These are phyloP conservation scores for Pyrrhia umbra DNA, from an alignment of 2,888 invertebrate species.

Conservation along the genomic window DNA sequence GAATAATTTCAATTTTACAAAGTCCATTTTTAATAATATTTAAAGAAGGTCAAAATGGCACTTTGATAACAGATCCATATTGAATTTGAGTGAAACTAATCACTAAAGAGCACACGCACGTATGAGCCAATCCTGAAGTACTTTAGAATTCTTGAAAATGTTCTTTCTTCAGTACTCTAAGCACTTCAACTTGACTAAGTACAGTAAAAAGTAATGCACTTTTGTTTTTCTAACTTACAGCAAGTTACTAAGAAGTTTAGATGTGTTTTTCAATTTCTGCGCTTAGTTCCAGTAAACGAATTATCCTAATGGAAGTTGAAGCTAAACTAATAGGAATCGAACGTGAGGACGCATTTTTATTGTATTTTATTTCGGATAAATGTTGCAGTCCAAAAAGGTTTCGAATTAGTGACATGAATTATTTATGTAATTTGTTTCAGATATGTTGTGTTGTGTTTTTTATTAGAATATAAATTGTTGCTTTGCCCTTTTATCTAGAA, in stretches of 20 bases:
- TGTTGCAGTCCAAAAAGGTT: not conserved
- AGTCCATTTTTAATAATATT: too few relatives aligned
- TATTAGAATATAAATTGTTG: too few relatives aligned
- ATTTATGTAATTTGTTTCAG: slow-evolving; percentile 12
- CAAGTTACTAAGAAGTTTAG: not conserved
- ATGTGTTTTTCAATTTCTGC: slow-evolving; percentile 35
- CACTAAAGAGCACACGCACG: too few relatives aligned
- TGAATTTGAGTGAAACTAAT: too few relatives aligned
- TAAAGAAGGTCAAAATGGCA: too few relatives aligned
- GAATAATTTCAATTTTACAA: too few relatives aligned
- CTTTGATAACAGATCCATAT: too few relatives aligned
- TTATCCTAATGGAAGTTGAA: slow-evolving; percentile 22
- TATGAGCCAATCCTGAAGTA: too few relatives aligned
- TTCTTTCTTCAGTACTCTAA: too few relatives aligned
- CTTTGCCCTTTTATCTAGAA: too few relatives aligned
- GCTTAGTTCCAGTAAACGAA: slow-evolving; percentile 22
- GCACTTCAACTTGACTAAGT: too few relatives aligned
- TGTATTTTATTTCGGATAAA: slow-evolving; percentile 22
- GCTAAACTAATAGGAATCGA: slow-evolving; percentile 11
- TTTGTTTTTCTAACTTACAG: slow-evolving; percentile 24
- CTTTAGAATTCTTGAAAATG: too few relatives aligned
- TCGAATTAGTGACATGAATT: slow-evolving; percentile 17
- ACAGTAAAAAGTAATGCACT: not conserved
- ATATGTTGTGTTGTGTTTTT: not conserved
- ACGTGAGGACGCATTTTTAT: slow-evolving; percentile 19